These are phyloP conservation scores for Aegypius monachus DNA, from an alignment of 2,113 vertebrate species.

Conservation along the genomic window DNA sequence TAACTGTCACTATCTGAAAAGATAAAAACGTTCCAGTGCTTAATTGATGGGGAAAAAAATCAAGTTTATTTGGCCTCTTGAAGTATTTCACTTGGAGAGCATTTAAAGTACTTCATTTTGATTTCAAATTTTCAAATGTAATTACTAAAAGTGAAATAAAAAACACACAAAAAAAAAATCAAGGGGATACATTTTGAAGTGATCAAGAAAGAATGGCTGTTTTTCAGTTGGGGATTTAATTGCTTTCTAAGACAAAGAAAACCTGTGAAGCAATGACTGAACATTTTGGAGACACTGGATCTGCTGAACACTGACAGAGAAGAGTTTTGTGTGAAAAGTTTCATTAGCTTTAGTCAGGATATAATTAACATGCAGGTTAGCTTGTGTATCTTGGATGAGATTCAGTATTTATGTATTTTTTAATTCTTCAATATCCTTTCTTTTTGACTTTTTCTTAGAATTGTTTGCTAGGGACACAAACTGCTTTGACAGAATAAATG, in stretches of 20 bases:
- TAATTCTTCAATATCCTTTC: neutral
- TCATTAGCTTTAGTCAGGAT: neutral
- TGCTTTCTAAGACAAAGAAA: neutral
- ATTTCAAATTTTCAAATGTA: neutral
- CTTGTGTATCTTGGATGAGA: fast-evolving
- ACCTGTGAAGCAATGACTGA: neutral
- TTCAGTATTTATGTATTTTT: neutral
- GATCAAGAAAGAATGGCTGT: neutral
- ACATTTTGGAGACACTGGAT: neutral
- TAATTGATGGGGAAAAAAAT: neutral
- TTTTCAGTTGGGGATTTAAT: neutral
- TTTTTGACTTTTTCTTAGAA: neutral
- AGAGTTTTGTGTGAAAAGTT: neutral
- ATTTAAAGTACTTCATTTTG: neutral
- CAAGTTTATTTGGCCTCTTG: neutral
- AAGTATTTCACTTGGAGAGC: neutral
- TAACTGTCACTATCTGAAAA: neutral
- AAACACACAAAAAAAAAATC: neutral
- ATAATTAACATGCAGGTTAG: neutral
- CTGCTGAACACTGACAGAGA: neutral
- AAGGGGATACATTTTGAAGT: neutral
- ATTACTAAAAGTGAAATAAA: neutral
- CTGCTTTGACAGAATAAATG: neutral
- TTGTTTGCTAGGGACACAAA: neutral
- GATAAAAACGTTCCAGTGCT: neutral